phyloP scores from a whole-genome alignment of 2,113 vertebrate genomes.

The Morone chrysops region DNA sequence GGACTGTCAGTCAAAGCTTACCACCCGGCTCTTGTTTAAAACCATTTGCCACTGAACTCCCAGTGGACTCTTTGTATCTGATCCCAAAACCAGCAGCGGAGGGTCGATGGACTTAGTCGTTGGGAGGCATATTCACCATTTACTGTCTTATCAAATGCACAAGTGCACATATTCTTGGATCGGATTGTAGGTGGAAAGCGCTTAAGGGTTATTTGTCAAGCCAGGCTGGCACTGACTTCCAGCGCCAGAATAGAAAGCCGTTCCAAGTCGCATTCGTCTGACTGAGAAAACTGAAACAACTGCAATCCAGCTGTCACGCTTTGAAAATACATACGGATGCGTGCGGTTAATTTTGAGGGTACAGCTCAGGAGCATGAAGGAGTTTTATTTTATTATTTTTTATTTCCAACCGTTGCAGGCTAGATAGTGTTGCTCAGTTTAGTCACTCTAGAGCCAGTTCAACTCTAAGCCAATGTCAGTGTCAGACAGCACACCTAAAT shows the following conservation, averaged over 20 bases:
- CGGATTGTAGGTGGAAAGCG: slow-evolving; percentile 52
- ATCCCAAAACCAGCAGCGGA: slow-evolving; percentile 60
- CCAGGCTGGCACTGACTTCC: slow-evolving; percentile 55
- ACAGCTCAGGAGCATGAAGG: slow-evolving; percentile 39
- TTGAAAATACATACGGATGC: slow-evolving; percentile 47
- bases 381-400: slow-evolving; percentile 20
- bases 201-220: slow-evolving; percentile 76
- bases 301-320: slow-evolving; percentile 59
- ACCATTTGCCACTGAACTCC: slow-evolving; percentile 67
- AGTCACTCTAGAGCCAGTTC: slow-evolving; percentile 73
- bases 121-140: slow-evolving; percentile 64
- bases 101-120: slow-evolving; percentile 49
- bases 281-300: slow-evolving; percentile 61
- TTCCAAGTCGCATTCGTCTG: slow-evolving; percentile 54
- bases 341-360: slow-evolving; percentile 54
- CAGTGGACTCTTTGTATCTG: slow-evolving; percentile 70
- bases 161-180: slow-evolving; percentile 57
- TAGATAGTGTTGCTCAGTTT: slow-evolving; percentile 50
- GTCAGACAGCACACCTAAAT: slow-evolving; percentile 78
- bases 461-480: slow-evolving; percentile 78
- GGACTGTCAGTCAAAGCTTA: slow-evolving; percentile 71
- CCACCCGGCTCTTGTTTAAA: slow-evolving; percentile 78
- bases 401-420: slow-evolving; percentile 17
- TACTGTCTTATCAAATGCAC: slow-evolving; percentile 69
- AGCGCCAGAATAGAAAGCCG: slow-evolving; percentile 51